These are phyloP conservation scores for Pampus argenteus DNA, from an alignment of 2,797 vertebrate genomes.

Conservation along the genomic window DNA sequence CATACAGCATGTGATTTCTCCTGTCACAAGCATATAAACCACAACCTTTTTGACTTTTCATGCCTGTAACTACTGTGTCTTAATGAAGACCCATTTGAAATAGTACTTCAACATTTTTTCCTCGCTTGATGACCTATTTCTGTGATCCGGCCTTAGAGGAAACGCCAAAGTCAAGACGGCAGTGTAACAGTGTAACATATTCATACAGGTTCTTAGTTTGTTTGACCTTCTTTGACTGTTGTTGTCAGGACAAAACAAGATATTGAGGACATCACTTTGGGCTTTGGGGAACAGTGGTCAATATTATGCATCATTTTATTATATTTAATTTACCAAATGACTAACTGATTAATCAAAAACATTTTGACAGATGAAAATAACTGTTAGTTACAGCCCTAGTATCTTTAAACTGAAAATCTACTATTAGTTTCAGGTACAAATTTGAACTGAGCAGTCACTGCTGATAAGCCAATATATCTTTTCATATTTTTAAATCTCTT, in stretches of 20 bases:
- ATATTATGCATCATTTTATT: too few species aligned
- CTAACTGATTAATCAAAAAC: too few species aligned
- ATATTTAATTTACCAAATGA: too few species aligned
- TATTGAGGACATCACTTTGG: too few species aligned
- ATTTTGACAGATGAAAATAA: too few species aligned
- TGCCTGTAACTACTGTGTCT: too few species aligned
- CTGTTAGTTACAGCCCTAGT: too few species aligned
- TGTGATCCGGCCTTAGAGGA: neutral
- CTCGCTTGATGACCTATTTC: neutral
- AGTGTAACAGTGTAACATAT: neutral
- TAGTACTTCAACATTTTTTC: neutral
- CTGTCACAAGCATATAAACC: too few species aligned
- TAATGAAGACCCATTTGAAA: neutral
- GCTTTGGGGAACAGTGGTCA: too few species aligned
- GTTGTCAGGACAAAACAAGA: too few species aligned
- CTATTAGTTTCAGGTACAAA: constrained; percentile 32
- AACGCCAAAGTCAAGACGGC: neutral
- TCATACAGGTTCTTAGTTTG: neutral
- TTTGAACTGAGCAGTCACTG: constrained; percentile 27
- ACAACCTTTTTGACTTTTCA: too few species aligned
- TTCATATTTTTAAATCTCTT: constrained; percentile 48
- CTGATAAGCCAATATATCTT: constrained; percentile 49
- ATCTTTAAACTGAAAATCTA: neutral
- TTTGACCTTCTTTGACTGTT: too few species aligned
- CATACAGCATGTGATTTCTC: neutral